Evolutionary conservation across 2,113 vertebrate genomes (phyloP), one percentile per base, ranked within the genome.

Genomic region (Gymnorhina tibicen): DNA sequence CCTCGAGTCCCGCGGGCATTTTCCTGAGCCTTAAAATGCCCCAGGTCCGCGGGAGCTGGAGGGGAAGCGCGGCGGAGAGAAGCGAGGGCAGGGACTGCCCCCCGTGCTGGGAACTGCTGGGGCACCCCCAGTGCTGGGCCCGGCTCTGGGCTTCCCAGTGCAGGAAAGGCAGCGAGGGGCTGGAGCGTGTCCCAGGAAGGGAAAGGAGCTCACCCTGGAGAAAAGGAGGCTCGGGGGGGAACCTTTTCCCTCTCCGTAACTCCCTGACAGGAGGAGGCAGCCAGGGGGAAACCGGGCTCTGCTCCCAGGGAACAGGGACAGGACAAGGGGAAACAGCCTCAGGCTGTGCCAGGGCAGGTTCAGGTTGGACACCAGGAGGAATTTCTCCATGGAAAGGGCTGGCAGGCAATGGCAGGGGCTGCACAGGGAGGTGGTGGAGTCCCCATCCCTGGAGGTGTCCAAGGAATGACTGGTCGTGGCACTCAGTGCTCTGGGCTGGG

Each of bases 391-490:
- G 37, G 19, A 28, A 28, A 37, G 15, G 26, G 49, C 3, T 1
- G 4, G 28, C 18, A 56, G n/a, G 4, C 32, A 6, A 3, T 14
- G 28, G 19, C 2, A 64, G 9, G 39, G 41, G 55, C 24, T 68
- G 69, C 24, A n/a, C 24, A 35, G 39, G 30, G 26, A 15, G 14
- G 14, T 18, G 16, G 16, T 39, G 24, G 21, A 62, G 16, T 11
- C 6, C 17, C 41, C 42, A 10, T 2, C 18, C 10, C 55, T 35
- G 55, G 26, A 55, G 5, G 27, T 7, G 19, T 21, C 37, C 42
- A 44, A 7, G 37, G 50, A 33, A 56, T 0, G 7, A 5, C 39
- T 10, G 42, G 18, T 30, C 0, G 1, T 4, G 4, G 44, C 42
- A 47, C 33, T 30, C 8, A 18, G 30, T 22, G 47, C 41, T 37